phyloP scores from a whole-genome alignment of 2,797 vertebrate species.

The Chaenodraco wilsoni region DNA sequence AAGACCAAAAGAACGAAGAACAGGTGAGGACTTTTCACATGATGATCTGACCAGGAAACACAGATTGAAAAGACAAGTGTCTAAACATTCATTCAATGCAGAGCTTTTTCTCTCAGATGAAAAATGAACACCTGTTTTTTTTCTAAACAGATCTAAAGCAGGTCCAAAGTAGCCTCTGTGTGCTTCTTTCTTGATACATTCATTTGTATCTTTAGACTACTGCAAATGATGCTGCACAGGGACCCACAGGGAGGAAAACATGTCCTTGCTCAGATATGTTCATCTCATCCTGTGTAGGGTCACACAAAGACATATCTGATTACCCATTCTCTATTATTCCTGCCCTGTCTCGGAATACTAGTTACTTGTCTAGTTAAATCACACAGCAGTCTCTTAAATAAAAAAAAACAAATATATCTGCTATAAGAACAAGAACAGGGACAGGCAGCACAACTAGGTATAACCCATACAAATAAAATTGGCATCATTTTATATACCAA shows the following conservation, averaged over 20 bases:
- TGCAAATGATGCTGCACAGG: conserved; percentile 25
- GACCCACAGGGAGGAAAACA: conserved; percentile 29
- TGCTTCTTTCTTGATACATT: conserved; percentile 17
- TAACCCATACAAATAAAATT: conserved; percentile 4
- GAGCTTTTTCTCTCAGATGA: neutral
- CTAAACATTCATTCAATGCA: neutral
- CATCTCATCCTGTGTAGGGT: conserved; percentile 19
- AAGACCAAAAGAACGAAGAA: neutral
- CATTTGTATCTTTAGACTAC: conserved; percentile 15
- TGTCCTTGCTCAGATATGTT: conserved; percentile 31
- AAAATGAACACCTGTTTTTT: conserved; percentile 21
- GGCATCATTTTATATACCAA: neutral
- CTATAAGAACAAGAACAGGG: neutral
- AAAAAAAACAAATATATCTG: conserved; percentile 3
- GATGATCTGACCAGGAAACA: conserved; percentile 4
- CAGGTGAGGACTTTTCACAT: neutral
- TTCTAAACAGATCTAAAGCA: conserved; percentile 8
- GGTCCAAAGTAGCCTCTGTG: neutral
- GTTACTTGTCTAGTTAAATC: conserved; percentile 23
- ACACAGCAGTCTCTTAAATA: conserved; percentile 4
- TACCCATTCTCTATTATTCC: conserved; percentile 13
- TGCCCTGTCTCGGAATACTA: conserved; percentile 10
- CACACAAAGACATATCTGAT: conserved; percentile 24
- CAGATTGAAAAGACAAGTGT: conserved; percentile 7
- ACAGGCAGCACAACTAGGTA: neutral